Evolutionary conservation across 2,797 vertebrate species (phyloP).

Genomic region (Gallirallus australis): DNA sequence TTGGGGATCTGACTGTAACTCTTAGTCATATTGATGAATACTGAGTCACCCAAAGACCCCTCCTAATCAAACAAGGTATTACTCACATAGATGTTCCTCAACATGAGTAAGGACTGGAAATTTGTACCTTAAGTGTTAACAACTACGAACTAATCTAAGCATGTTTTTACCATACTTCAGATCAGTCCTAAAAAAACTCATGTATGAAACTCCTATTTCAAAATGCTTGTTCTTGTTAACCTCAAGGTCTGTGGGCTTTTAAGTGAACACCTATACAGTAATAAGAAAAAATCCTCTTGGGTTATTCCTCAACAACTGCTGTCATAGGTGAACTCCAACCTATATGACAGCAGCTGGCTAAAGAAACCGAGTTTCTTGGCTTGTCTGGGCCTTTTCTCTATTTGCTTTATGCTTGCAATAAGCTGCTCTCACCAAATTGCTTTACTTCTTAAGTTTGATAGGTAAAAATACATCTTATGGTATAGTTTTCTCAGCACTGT

Average conservation of each 20-base stretch:
- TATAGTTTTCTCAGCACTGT: too few species aligned
- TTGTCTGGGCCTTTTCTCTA: neutral
- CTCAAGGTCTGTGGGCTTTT: neutral
- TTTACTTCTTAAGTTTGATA: neutral
- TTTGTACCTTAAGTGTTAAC: neutral
- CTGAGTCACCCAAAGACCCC: constrained; percentile 1
- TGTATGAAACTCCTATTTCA: neutral
- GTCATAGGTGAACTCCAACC: neutral
- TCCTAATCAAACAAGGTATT: neutral
- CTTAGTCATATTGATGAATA: neutral
- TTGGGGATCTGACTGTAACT: neutral
- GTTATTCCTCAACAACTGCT: neutral
- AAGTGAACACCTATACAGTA: neutral
- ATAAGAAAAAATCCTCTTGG: neutral
- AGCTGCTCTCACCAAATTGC: neutral
- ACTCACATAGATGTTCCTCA: neutral
- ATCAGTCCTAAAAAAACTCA: neutral
- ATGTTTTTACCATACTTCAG: neutral
- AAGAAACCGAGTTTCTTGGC: neutral
- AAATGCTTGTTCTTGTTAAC: neutral
- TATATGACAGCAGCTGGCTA: neutral
- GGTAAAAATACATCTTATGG: neutral
- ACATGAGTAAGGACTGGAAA: neutral
- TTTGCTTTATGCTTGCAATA: neutral
- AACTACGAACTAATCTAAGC: neutral